Evolutionary conservation across 2,113 vertebrate species (phyloP).

Genomic region (Tragelaphus imberbis): DNA sequence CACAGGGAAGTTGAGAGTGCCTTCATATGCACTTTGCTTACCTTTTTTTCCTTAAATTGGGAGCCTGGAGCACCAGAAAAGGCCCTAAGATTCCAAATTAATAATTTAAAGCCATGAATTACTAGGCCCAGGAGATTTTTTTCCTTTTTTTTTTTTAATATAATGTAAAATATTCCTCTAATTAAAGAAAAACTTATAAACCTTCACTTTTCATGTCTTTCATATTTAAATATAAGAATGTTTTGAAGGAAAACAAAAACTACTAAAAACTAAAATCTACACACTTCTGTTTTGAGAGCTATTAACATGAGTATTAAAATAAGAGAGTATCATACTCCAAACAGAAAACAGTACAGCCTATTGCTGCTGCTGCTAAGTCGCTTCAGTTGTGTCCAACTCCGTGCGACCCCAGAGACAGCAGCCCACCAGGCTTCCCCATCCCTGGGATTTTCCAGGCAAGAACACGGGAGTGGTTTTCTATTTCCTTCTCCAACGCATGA

Average conservation of each 20-base stretch:
- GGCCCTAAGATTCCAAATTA: not conserved
- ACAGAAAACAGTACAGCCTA: not conserved
- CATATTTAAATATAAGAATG: slow-evolving; percentile 23
- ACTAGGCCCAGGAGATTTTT: not conserved
- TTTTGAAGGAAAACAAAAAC: not conserved
- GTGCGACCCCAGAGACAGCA: too few relatives aligned
- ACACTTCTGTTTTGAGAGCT: not conserved
- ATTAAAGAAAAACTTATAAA: not conserved
- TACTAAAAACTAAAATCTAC: not conserved
- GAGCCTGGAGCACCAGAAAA: not conserved
- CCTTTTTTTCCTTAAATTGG: not conserved
- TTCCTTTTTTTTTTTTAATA: not conserved
- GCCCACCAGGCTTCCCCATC: too few relatives aligned
- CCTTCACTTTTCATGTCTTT: not conserved
- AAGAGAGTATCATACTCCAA: not conserved
- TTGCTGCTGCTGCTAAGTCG: not conserved
- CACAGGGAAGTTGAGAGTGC: not conserved
- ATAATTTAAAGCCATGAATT: slow-evolving; percentile 22
- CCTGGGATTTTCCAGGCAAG: too few relatives aligned
- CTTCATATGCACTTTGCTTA: not conserved
- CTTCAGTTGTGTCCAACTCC: too few relatives aligned
- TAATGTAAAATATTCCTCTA: not conserved
- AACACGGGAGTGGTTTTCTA: too few relatives aligned
- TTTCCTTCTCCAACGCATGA: too few relatives aligned
- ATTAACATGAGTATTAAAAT: not conserved